A percentile compares a stretch with the other conserved stretches of the same genome.
These are phyloP conservation scores for Pachliopta kotzebuea DNA, from an alignment of 2,888 invertebrate species.

Conservation along the genomic window DNA sequence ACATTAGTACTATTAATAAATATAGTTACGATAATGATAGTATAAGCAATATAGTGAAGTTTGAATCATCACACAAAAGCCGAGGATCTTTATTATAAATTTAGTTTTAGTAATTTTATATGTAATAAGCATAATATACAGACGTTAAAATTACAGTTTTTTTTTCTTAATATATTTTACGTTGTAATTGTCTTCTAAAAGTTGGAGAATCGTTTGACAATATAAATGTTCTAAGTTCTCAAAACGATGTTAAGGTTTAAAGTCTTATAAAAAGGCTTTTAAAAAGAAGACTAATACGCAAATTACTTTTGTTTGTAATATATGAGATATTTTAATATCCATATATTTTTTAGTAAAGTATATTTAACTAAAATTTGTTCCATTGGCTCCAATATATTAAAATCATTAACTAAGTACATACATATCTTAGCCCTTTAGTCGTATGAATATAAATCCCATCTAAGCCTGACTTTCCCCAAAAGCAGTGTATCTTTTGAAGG, in stretches of 20 bases:
- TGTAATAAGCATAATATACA: no score
- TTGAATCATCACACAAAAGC: neutral
- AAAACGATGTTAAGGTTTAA: neutral
- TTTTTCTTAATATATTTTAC: neutral
- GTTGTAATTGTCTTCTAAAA: neutral
- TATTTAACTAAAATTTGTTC: no score
- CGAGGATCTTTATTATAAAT: neutral
- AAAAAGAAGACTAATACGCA: neutral
- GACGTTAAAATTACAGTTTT: neutral
- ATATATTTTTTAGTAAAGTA: no score
- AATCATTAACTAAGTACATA: no score
- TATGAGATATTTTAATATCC: no score
- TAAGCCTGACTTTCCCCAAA: no score
- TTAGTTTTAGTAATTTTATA: neutral
- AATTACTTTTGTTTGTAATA: neutral
- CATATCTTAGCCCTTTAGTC: no score
- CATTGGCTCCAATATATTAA: no score
- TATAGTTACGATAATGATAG: neutral
- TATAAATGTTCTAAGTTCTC: neutral
- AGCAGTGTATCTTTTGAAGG: no score
- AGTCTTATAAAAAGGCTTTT: neutral
- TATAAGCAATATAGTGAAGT: neutral
- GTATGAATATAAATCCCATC: no score
- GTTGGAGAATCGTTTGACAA: neutral
- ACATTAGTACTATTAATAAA: neutral